Evolutionary conservation across 1,140 invertebrate genomes (phyloP).

Genomic region (Andrena cerasifolii): DNA sequence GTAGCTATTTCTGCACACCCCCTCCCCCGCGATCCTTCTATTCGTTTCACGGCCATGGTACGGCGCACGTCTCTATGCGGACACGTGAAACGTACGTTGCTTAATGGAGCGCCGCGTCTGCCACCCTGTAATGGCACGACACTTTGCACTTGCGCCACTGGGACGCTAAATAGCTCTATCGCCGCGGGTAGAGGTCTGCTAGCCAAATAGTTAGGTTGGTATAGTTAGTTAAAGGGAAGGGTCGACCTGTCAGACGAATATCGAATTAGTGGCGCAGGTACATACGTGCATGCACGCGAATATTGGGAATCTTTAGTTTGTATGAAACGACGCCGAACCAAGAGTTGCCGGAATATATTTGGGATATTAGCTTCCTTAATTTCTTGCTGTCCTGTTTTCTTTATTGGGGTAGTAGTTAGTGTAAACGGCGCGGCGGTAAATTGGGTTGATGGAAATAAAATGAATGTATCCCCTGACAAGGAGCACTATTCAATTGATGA

Average conservation of each 20-base stretch:
- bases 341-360: too few relatives aligned
- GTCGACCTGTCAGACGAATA: slow-evolving; percentile 27
- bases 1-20: slow-evolving; percentile 45
- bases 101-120: slow-evolving; percentile 64
- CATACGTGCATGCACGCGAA: slow-evolving; percentile 11
- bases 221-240: slow-evolving; percentile 31
- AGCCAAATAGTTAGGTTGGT: slow-evolving; percentile 46
- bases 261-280: neutral
- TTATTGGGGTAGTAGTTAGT: too few relatives aligned
- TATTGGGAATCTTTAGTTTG: too few relatives aligned
- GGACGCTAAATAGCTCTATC: slow-evolving; percentile 66
- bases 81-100: slow-evolving; percentile 56
- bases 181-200: slow-evolving; percentile 33
- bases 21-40: slow-evolving; percentile 22
- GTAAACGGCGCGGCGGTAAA: too few relatives aligned
- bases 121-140: slow-evolving; percentile 65
- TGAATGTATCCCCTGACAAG: too few relatives aligned
- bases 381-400: too few relatives aligned
- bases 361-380: too few relatives aligned
- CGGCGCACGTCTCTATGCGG: slow-evolving; percentile 37
- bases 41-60: slow-evolving; percentile 43
- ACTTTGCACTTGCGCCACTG: slow-evolving; percentile 62
- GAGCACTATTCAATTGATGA: too few relatives aligned
- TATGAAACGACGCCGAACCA: too few relatives aligned
- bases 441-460: too few relatives aligned